Evolutionary conservation across 2,113 vertebrate genomes (phyloP).

Genomic region (Hiodon tergisus): DNA sequence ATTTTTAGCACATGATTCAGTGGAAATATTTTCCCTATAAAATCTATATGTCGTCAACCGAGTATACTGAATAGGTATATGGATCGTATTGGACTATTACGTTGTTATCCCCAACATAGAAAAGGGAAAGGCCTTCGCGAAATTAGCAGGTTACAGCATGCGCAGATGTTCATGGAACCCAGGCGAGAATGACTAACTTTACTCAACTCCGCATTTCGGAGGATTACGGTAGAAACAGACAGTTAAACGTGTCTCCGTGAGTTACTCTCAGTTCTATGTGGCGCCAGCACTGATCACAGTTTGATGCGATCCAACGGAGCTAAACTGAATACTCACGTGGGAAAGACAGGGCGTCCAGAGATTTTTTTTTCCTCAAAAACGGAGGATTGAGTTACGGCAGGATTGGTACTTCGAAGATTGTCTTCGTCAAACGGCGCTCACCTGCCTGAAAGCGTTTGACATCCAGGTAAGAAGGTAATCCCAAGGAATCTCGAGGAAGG

Average conservation of each 20-base stretch:
- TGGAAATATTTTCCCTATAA: too few species aligned
- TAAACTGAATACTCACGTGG: not conserved
- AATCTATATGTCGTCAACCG: too few species aligned
- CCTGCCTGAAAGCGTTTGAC: not conserved
- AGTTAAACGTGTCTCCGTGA: constrained; percentile 14
- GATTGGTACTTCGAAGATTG: not conserved
- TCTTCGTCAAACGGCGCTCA: constrained; percentile 6
- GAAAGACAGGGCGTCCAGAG: not conserved
- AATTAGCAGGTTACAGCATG: too few species aligned
- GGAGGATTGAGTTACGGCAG: not conserved
- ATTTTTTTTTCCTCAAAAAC: not conserved
- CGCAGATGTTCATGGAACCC: too few species aligned
- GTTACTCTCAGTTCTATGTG: not conserved
- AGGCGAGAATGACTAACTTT: not conserved
- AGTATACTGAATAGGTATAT: too few species aligned
- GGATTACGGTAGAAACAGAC: constrained; percentile 11
- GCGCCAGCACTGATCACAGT: constrained; percentile 17
- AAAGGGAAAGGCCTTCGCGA: too few species aligned
- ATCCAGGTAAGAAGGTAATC: constrained; percentile 12
- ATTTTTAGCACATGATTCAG: too few species aligned
- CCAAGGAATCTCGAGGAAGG: not conserved
- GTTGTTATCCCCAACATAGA: too few species aligned
- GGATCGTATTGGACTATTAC: too few species aligned
- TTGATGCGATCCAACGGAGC: not conserved
- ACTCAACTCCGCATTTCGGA: not conserved